phyloP scores from a whole-genome alignment of 2,113 vertebrate species.

The Pelecanoides urinatrix region DNA sequence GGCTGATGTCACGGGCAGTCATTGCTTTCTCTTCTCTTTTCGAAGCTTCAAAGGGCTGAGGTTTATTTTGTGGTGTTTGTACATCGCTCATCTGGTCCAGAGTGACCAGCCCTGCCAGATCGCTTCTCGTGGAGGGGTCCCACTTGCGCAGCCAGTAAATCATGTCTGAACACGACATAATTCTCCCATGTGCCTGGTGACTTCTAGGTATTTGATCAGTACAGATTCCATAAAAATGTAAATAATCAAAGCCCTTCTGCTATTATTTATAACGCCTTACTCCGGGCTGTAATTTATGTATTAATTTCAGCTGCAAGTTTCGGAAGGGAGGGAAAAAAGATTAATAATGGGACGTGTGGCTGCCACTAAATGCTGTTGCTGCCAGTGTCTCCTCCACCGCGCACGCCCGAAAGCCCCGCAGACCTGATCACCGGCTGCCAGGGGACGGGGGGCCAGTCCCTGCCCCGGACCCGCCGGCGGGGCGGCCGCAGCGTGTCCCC shows the following conservation, averaged over 20 bases:
- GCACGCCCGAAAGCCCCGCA: background rate
- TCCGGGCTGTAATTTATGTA: constrained; percentile 73
- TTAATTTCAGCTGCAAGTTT: constrained; percentile 75
- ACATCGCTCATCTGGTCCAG: constrained; percentile 41
- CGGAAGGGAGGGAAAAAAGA: constrained; percentile 55
- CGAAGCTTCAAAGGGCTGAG: background rate
- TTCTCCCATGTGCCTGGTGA: constrained; percentile 70
- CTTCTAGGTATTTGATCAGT: constrained; percentile 72
- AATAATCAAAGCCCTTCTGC: constrained; percentile 77
- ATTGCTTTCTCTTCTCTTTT: background rate
- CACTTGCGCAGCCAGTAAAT: constrained; percentile 68
- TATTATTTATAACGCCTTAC: constrained; percentile 74
- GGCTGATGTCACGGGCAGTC: background rate
- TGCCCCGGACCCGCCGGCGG: background rate
- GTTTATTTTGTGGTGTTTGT: constrained; percentile 2
- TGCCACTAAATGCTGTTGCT: background rate
- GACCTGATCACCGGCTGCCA: rapidly evolving
- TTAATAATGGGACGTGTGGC: constrained; percentile 40
- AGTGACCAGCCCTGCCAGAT: constrained; percentile 57
- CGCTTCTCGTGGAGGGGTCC: constrained; percentile 50
- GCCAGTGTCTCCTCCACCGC: background rate
- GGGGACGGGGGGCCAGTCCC: too few relatives aligned
- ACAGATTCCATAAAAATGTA: constrained; percentile 82
- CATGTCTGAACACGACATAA: constrained; percentile 70
- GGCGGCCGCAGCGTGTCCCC: background rate